Percentiles rank a stretch among this genome's conserved stretches.
Evolutionary conservation across 2,113 vertebrate genomes (phyloP).

Genomic region (Corythornis madagascariensis): DNA sequence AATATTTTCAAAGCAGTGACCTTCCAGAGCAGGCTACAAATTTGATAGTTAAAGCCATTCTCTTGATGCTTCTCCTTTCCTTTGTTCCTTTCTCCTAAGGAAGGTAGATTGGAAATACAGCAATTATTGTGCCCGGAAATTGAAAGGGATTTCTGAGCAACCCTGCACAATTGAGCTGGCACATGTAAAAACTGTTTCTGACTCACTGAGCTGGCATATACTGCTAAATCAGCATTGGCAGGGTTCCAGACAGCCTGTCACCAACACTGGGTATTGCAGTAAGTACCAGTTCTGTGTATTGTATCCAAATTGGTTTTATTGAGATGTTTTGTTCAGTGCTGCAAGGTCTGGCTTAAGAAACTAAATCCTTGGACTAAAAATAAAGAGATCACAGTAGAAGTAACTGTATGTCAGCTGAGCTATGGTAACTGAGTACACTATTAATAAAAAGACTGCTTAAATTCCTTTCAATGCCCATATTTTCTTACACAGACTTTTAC

Average conservation of each 20-base stretch:
- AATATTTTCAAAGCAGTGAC: slow-evolving; percentile 68
- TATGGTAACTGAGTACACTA: slow-evolving; percentile 41
- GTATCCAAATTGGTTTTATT: slow-evolving; percentile 68
- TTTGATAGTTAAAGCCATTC: slow-evolving; percentile 56
- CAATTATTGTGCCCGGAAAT: slow-evolving; percentile 74
- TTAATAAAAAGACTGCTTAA: slow-evolving; percentile 22
- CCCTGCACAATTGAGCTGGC: slow-evolving; percentile 72
- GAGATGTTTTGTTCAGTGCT: slow-evolving; percentile 45
- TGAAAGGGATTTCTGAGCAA: slow-evolving; percentile 77
- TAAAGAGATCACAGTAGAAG: slow-evolving; percentile 31
- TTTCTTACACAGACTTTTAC: background rate
- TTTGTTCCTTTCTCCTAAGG: slow-evolving; percentile 67
- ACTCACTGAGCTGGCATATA: slow-evolving; percentile 80
- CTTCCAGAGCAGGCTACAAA: slow-evolving; percentile 55
- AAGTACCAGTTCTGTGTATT: slow-evolving; percentile 75
- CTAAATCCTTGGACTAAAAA: slow-evolving; percentile 47
- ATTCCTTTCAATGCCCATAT: background rate
- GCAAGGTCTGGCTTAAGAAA: slow-evolving; percentile 57
- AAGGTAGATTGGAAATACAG: slow-evolving; percentile 66
- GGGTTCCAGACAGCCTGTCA: slow-evolving; percentile 77
- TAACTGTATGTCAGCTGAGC: slow-evolving; percentile 31
- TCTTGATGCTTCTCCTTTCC: slow-evolving; percentile 57
- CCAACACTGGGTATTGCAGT: slow-evolving; percentile 76
- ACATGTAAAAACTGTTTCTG: slow-evolving; percentile 77
- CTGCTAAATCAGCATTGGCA: slow-evolving; percentile 81